Conservation (phyloP, 2,888 invertebrate species). For the Acronicta leporina region DNA sequence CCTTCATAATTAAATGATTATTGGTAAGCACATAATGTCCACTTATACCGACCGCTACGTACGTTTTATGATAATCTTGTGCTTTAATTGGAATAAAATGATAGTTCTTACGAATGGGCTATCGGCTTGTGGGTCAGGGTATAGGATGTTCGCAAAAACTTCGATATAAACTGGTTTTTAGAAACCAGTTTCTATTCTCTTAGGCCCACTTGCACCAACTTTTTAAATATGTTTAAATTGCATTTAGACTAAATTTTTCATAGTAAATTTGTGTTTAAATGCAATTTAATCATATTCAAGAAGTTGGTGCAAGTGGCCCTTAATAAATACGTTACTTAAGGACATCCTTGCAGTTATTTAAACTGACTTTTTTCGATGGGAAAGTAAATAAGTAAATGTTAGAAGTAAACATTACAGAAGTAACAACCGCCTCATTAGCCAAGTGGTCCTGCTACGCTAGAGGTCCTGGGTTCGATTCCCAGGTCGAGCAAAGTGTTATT, state of each 20-base stretch:
- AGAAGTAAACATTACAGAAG: too few species aligned
- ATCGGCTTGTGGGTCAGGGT: slow-evolving; percentile 44
- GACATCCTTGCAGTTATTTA: background rate
- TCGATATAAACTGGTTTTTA: slow-evolving; percentile 13
- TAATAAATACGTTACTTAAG: slow-evolving; percentile 12
- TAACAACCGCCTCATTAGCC: too few species aligned
- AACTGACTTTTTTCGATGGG: background rate
- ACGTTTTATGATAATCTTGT: slow-evolving; percentile 57
- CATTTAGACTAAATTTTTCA: too few species aligned
- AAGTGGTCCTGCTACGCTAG: too few species aligned
- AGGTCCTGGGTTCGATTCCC: too few species aligned
- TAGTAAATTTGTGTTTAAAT: too few species aligned
- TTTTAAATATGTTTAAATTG: too few species aligned
- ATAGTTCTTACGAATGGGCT: slow-evolving; percentile 57
- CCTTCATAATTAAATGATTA: slow-evolving; percentile 73
- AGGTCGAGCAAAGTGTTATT: too few species aligned
- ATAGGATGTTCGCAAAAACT: slow-evolving; percentile 50
- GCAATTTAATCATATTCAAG: too few species aligned
- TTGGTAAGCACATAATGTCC: slow-evolving; percentile 69
- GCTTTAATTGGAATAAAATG: slow-evolving; percentile 60
- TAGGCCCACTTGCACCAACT: too few species aligned
- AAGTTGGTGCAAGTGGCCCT: too few species aligned
- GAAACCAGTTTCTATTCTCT: slow-evolving; percentile 23
- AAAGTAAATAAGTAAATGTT: too few species aligned
- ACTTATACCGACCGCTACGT: slow-evolving; percentile 47